These are phyloP conservation scores for Clarias pachynema DNA, from an alignment of 2,797 vertebrate species.

Conservation along the genomic window DNA sequence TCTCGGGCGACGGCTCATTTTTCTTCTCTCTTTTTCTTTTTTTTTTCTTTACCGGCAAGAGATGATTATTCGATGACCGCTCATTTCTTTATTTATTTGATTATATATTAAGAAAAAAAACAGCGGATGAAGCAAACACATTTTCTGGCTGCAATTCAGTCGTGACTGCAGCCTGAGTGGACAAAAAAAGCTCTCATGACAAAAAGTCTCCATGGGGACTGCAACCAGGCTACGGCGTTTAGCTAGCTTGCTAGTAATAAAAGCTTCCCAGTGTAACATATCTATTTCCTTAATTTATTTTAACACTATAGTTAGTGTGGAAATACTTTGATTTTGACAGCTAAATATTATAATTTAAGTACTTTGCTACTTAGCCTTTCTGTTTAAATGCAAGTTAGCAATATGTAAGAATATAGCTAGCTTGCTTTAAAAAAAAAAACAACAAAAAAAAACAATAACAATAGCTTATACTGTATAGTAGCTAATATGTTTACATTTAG, in stretches of 20 bases:
- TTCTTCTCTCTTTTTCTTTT: slow-evolving; percentile 4
- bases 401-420: background rate
- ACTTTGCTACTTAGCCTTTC: background rate
- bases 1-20: slow-evolving; percentile 8
- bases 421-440: background rate
- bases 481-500: too few species aligned
- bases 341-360: background rate
- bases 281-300: background rate
- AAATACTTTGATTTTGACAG: background rate
- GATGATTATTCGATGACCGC: slow-evolving; percentile 51
- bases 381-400: background rate
- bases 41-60: slow-evolving; percentile 38
- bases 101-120: slow-evolving; percentile 16
- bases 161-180: slow-evolving; percentile 24
- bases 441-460: too few species aligned
- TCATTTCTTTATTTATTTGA: slow-evolving; percentile 36
- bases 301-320: background rate
- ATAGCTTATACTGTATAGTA: too few species aligned
- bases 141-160: slow-evolving; percentile 33
- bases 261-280: background rate
- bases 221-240: background rate
- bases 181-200: background rate
- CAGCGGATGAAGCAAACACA: background rate
- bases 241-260: background rate
- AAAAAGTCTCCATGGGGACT: background rate